phyloP scores from a whole-genome alignment of 2,888 invertebrate genomes.

The Eupithecia vulgata region DNA sequence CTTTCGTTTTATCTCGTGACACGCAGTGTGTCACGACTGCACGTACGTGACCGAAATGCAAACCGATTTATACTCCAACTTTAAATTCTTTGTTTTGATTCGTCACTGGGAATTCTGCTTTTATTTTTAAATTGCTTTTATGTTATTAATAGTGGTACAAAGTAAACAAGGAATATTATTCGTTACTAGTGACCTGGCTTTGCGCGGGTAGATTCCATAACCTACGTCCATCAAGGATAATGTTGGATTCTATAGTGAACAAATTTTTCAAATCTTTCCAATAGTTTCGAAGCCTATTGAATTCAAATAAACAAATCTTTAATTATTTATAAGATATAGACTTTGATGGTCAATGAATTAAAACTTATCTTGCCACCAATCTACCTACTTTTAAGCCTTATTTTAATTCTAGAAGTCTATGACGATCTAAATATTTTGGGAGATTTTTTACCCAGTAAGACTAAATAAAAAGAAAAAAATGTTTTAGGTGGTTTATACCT shows the following conservation, averaged over 20 bases:
- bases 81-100: conserved; percentile 62
- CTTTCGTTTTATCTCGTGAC: conserved; percentile 77
- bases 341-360: not conserved
- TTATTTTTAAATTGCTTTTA: conserved; percentile 15
- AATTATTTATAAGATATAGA: no score
- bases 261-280: no score
- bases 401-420: not conserved
- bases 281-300: no score
- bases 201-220: no score
- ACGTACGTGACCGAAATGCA: conserved; percentile 79
- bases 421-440: not conserved
- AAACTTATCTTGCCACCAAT: not conserved
- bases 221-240: no score
- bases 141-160: not conserved
- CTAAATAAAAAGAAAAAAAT: not conserved
- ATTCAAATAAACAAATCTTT: no score
- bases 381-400: not conserved
- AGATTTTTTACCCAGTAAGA: not conserved
- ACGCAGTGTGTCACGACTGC: conserved; percentile 77
- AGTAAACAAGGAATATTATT: not conserved
- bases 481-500: not conserved
- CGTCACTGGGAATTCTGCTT: conserved; percentile 51
- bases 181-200: no score
- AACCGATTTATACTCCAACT: conserved; percentile 67
- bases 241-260: no score